These are phyloP conservation scores for Cirrhinus molitorella DNA, from an alignment of 2,797 vertebrate species.

Conservation along the genomic window DNA sequence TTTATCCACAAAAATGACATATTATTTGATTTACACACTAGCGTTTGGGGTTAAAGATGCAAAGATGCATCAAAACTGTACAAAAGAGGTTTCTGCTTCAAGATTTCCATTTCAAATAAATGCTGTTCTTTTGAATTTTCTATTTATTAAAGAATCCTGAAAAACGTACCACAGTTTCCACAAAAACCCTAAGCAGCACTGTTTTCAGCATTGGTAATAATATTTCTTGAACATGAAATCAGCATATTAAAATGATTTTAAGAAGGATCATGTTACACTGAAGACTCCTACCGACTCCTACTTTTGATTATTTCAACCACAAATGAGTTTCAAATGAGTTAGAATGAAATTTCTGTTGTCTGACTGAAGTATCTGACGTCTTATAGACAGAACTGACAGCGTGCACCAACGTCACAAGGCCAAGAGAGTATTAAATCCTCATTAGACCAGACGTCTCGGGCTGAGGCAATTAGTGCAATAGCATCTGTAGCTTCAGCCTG, in stretches of 20 bases:
- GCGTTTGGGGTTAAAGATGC: not conserved
- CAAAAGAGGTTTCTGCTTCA: too few relatives aligned
- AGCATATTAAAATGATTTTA: too few relatives aligned
- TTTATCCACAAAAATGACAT: not conserved
- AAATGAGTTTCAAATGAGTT: not conserved
- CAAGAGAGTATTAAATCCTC: conserved; percentile 63
- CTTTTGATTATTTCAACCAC: too few relatives aligned
- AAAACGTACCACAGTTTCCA: too few relatives aligned
- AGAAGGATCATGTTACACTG: too few relatives aligned
- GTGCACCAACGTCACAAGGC: conserved; percentile 29
- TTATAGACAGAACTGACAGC: conserved; percentile 46
- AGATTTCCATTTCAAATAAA: too few relatives aligned
- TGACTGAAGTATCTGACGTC: conserved; percentile 43
- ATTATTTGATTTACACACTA: not conserved
- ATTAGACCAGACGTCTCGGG: conserved; percentile 62
- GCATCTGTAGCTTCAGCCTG: conserved; percentile 63
- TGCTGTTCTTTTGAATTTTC: too few relatives aligned
- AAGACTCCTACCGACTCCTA: not conserved
- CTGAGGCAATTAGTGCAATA: conserved; percentile 60
- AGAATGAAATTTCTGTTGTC: not conserved
- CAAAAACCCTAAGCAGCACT: not conserved
- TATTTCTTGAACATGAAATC: not conserved
- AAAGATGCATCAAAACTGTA: not conserved
- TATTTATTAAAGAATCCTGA: too few relatives aligned
- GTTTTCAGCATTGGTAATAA: not conserved